phyloP scores from a whole-genome alignment of 2,888 invertebrate genomes.

The Eupithecia inturbata region DNA sequence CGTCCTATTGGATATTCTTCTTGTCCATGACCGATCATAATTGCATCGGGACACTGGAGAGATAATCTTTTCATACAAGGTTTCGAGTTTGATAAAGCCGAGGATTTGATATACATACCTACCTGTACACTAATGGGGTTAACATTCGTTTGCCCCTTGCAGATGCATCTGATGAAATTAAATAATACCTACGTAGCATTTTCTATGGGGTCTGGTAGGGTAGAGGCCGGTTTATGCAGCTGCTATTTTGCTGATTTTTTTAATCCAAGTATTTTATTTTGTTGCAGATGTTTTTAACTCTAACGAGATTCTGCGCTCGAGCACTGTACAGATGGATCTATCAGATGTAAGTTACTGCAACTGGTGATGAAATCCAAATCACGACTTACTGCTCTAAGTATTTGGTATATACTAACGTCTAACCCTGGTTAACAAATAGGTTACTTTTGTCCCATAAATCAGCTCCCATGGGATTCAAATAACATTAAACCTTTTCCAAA shows the following conservation, averaged over 20 bases:
- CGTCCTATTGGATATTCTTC: too few species aligned
- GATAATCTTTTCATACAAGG: too few species aligned
- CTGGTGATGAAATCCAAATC: not conserved
- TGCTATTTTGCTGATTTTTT: not conserved
- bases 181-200: not conserved
- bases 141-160: not conserved
- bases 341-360: conserved; percentile 86
- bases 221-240: not conserved
- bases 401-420: too few species aligned
- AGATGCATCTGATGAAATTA: not conserved
- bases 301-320: conserved; percentile 91
- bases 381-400: not conserved
- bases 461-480: too few species aligned
- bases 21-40: too few species aligned
- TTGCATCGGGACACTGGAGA: too few species aligned
- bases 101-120: too few species aligned
- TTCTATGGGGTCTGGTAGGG: not conserved
- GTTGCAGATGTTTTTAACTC: conserved; percentile 84
- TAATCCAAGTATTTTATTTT: not conserved
- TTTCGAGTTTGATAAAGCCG: too few species aligned
- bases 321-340: conserved; percentile 91
- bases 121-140: too few species aligned
- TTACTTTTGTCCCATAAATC: too few species aligned
- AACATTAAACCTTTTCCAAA: not conserved
- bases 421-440: too few species aligned